Percentiles rank a stretch among this genome's conserved stretches.
Evolutionary conservation across 2,113 vertebrate genomes (phyloP).

Genomic region (Tachycineta bicolor): DNA sequence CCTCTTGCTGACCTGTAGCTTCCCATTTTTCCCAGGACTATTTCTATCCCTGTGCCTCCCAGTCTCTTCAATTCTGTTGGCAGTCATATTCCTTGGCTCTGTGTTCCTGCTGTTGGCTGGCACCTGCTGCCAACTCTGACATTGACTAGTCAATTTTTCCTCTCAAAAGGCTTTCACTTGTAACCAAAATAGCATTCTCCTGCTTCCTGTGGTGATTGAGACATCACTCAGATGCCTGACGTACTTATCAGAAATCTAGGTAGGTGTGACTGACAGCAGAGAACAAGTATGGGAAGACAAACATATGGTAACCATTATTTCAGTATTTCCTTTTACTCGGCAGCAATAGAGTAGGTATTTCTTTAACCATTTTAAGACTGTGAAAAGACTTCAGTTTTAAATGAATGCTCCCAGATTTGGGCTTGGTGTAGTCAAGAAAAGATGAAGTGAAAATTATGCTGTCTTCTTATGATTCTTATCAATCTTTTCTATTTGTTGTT

Average conservation of each 20-base stretch:
- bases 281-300: not conserved
- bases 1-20: not conserved
- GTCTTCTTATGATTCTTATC: accelerated
- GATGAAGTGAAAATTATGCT: not conserved
- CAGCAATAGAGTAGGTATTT: not conserved
- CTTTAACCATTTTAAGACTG: not conserved
- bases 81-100: not conserved
- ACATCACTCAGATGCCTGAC: not conserved
- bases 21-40: not conserved
- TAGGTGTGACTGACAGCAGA: constrained; percentile 19
- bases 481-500: not conserved
- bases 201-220: not conserved
- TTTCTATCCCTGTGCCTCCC: not conserved
- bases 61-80: not conserved
- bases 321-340: not conserved
- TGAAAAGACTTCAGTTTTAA: not conserved
- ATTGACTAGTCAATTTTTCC: not conserved
- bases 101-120: not conserved
- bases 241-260: not conserved
- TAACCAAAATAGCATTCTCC: not conserved
- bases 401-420: not conserved
- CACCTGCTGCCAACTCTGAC: not conserved
- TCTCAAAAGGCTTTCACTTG: not conserved
- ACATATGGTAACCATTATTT: not conserved
- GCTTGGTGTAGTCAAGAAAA: not conserved